A percentile compares a stretch with the other conserved stretches of the same genome.
Conservation (phyloP, 2,888 invertebrate genomes). For the Odontomyia ornata region DNA sequence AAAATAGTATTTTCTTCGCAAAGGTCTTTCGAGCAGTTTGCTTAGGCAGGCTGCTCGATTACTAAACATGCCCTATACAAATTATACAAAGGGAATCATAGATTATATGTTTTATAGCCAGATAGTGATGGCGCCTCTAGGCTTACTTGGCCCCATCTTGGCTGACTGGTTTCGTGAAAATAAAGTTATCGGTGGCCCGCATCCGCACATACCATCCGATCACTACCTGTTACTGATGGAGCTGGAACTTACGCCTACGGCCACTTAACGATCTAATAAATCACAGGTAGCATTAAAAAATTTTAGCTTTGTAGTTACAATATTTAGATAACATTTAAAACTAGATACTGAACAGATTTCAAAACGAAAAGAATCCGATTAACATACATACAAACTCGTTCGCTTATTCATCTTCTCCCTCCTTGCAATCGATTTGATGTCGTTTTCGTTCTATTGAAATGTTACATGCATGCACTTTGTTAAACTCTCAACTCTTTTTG, state of each 20-base stretch:
- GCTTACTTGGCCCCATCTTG: conserved; percentile 93
- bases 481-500: no score
- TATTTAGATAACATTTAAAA: conserved; percentile 28
- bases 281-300: conserved; percentile 80
- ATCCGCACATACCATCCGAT: conserved; percentile 97
- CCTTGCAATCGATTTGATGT: no score
- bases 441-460: no score
- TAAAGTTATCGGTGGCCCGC: conserved; percentile 97
- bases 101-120: conserved; percentile 99
- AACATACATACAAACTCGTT: conserved; percentile 4
- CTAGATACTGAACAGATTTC: conserved; percentile 23
- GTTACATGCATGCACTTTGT: no score
- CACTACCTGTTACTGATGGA: conserved; percentile 93
- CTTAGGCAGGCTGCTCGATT: no score
- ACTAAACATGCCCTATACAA: conserved; percentile 98
- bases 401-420: no score
- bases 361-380: conserved; percentile 16
- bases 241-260: conserved; percentile 85
- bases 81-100: conserved; percentile 99
- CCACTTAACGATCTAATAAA: conserved; percentile 83
- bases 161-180: conserved; percentile 93
- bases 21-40: no score
- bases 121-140: conserved; percentile 93
- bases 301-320: conserved; percentile 26
- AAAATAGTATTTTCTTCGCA: no score